A percentile compares a stretch with the other conserved stretches of the same genome.
These are phyloP conservation scores for Cassiopea andromeda DNA, from an alignment of 30 jellyfish, hydroid and myxozoan genomes.

Conservation along the genomic window DNA sequence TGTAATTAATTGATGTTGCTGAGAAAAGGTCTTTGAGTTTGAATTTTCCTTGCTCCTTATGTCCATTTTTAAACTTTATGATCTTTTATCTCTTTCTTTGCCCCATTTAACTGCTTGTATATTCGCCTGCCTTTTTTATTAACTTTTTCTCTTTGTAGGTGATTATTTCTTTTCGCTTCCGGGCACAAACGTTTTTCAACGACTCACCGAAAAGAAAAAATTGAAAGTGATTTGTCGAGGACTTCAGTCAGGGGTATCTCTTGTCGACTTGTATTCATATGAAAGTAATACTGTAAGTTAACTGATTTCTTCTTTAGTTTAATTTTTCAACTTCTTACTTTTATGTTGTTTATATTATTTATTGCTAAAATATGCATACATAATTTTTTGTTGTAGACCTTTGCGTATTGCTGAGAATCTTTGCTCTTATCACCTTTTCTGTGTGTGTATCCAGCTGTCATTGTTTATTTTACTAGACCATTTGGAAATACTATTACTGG, in stretches of 20 bases:
- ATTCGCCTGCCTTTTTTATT: not conserved
- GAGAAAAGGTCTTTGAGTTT: too few relatives aligned
- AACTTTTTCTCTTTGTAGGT: not conserved
- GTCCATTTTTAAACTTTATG: too few relatives aligned
- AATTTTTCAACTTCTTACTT: not conserved
- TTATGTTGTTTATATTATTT: not conserved
- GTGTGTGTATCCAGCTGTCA: too few relatives aligned
- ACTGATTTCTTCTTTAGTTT: not conserved
- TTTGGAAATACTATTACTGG: too few relatives aligned
- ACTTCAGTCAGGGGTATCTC: not conserved
- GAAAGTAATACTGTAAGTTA: slow-evolving; percentile 15
- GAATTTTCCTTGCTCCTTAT: too few relatives aligned
- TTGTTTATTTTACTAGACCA: too few relatives aligned
- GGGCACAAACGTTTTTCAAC: slow-evolving; percentile 12
- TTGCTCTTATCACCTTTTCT: too few relatives aligned
- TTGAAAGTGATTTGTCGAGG: slow-evolving; percentile 22
- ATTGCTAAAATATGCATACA: too few relatives aligned
- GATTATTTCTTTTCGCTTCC: slow-evolving; percentile 35
- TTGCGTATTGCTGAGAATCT: too few relatives aligned
- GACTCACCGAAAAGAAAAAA: slow-evolving; percentile 14
- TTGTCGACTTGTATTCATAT: slow-evolving; percentile 9
- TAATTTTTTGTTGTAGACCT: too few relatives aligned
- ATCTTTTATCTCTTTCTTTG: not conserved
- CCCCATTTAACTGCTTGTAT: not conserved
- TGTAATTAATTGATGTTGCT: too few relatives aligned